Conservation (phyloP, 2,888 invertebrate genomes). For the Drosophila mercatorum region DNA sequence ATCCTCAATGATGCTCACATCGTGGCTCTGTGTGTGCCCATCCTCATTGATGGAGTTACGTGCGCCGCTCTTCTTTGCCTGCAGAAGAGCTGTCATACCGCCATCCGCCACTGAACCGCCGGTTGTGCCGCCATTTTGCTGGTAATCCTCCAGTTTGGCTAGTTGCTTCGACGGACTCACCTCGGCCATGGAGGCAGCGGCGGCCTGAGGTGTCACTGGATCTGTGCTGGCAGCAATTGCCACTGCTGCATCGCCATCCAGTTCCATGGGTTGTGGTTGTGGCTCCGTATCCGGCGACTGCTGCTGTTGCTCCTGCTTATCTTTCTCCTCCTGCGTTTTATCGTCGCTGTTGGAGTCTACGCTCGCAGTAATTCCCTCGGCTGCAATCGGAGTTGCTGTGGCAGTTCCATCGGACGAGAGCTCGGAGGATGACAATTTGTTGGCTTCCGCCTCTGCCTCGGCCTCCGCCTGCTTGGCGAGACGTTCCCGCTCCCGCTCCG, state of each 20-base stretch:
- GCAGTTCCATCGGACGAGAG: neutral
- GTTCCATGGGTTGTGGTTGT: conserved; percentile 72
- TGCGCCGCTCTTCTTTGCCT: conserved; percentile 78
- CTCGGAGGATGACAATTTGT: conserved; percentile 41
- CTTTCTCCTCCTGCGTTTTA: conserved; percentile 11
- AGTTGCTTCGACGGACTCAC: conserved; percentile 31
- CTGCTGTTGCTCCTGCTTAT: conserved; percentile 26
- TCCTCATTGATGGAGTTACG: conserved; percentile 81
- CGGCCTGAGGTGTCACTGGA: neutral
- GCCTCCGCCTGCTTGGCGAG: conserved; percentile 70
- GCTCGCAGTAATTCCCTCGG: neutral
- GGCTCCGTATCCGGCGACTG: conserved; percentile 12
- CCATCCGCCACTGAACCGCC: conserved; percentile 19
- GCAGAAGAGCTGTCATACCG: conserved; percentile 76
- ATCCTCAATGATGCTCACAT: conserved; percentile 86
- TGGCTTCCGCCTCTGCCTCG: conserved; percentile 68
- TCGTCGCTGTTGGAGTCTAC: conserved; percentile 35
- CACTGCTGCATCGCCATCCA: conserved; percentile 60
- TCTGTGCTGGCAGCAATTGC: conserved; percentile 16
- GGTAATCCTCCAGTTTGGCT: conserved; percentile 48
- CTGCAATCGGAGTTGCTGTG: neutral
- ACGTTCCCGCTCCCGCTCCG: conserved; percentile 75
- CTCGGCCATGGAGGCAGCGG: conserved; percentile 6
- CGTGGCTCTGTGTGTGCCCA: conserved; percentile 73
- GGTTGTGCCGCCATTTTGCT: conserved; percentile 40